These are phyloP conservation scores for Nothocercus julius DNA, from an alignment of 2,113 vertebrate genomes.

Conservation along the genomic window DNA sequence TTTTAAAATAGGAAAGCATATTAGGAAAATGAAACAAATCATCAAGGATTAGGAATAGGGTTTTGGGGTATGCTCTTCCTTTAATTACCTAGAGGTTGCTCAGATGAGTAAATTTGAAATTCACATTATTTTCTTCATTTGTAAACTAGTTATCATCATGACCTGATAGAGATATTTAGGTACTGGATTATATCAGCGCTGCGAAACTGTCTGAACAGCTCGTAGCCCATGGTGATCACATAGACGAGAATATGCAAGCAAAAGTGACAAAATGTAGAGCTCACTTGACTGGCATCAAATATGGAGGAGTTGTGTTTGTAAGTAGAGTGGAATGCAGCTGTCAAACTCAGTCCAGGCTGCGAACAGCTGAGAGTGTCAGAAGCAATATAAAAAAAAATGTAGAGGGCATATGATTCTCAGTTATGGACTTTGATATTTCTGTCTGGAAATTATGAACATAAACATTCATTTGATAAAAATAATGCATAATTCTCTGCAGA, in stretches of 20 bases:
- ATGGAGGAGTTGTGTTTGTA: not conserved
- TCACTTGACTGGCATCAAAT: not conserved
- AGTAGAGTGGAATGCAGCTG: conserved; percentile 59
- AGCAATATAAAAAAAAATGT: not conserved
- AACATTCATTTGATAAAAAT: not conserved
- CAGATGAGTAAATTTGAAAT: not conserved
- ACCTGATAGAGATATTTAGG: not conserved
- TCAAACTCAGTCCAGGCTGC: conserved; percentile 42
- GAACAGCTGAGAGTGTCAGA: conserved; percentile 53
- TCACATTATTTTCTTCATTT: not conserved
- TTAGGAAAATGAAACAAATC: not conserved
- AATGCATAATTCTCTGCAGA: not conserved
- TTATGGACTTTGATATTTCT: not conserved
- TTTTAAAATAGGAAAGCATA: not conserved
- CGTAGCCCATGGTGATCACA: not conserved
- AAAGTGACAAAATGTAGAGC: conserved; percentile 8
- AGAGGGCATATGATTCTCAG: not conserved
- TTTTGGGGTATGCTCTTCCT: not conserved
- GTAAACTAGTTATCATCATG: not conserved
- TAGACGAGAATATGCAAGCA: not conserved
- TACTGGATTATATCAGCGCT: not conserved
- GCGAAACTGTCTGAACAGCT: not conserved
- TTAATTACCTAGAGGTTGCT: not conserved
- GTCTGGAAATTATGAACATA: not conserved
- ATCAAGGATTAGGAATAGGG: not conserved